Evolutionary conservation across 1,140 invertebrate genomes (phyloP).

Genomic region (Sipha flava): DNA sequence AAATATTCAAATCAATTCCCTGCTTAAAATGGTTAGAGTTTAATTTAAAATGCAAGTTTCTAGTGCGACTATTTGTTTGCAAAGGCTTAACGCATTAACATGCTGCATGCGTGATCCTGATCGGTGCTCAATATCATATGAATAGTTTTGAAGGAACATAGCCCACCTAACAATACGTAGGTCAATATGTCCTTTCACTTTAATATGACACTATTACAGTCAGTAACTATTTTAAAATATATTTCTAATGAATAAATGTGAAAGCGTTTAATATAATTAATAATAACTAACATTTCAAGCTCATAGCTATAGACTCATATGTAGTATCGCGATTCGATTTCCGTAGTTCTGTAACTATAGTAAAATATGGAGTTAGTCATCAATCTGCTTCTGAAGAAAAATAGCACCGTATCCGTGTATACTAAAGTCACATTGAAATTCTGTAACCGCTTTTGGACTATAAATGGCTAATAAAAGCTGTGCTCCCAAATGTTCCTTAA

Average conservation of each 20-base stretch:
- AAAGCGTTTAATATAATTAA: neutral
- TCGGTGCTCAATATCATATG: neutral
- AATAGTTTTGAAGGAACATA: neutral
- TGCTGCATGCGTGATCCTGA: conserved; percentile 4
- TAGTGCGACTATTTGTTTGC: neutral
- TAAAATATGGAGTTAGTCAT: neutral
- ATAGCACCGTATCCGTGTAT: neutral
- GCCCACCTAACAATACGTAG: neutral
- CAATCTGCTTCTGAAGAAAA: neutral
- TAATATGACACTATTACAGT: neutral
- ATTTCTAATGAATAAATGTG: neutral
- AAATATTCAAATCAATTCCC: neutral
- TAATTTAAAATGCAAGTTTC: neutral
- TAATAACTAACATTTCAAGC: neutral
- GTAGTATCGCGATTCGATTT: neutral
- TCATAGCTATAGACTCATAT: no score
- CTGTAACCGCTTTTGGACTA: neutral
- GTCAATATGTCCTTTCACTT: neutral
- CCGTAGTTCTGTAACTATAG: neutral
- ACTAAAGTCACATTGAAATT: conserved; percentile 34
- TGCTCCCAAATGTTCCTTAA: neutral
- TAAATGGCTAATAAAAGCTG: neutral
- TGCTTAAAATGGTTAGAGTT: neutral
- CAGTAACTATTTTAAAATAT: conserved; percentile 1
- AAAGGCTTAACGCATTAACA: conserved; percentile 1